These are phyloP conservation scores for Nasonia longicornis DNA, from an alignment of 1,140 invertebrate species.

Conservation along the genomic window DNA sequence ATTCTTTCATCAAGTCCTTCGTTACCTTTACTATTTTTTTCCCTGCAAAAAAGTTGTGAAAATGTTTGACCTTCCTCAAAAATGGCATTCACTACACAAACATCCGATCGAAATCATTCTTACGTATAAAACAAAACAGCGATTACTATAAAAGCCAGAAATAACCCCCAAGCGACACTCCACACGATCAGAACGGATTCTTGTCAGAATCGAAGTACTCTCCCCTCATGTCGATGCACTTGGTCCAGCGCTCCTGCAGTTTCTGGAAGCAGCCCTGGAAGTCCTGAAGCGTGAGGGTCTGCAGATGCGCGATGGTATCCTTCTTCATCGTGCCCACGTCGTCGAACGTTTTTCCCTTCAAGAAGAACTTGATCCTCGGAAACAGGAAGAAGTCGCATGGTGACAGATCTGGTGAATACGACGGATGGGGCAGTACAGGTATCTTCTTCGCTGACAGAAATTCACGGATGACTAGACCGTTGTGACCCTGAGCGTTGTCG, in stretches of 20 bases:
- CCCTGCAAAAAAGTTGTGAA: too few species aligned
- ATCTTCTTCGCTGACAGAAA: slow-evolving; percentile 54
- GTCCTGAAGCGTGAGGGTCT: slow-evolving; percentile 6
- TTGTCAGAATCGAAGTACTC: slow-evolving; percentile 36
- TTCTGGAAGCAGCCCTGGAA: slow-evolving; percentile 38
- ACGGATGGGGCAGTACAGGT: slow-evolving; percentile 52
- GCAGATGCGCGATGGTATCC: not conserved
- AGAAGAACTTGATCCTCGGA: slow-evolving; percentile 54
- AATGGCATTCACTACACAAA: too few species aligned
- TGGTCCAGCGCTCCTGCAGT: slow-evolving; percentile 32
- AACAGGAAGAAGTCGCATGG: slow-evolving; percentile 63
- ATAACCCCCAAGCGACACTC: not conserved
- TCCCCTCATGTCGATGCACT: slow-evolving; percentile 19
- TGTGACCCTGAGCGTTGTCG: slow-evolving; percentile 53
- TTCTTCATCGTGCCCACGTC: slow-evolving; percentile 20
- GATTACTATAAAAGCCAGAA: not conserved
- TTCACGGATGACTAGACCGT: slow-evolving; percentile 45
- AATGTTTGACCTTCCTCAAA: too few species aligned
- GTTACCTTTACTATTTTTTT: too few species aligned
- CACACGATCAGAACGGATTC: slow-evolving; percentile 4
- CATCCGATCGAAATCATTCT: too few species aligned
- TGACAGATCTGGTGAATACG: slow-evolving; percentile 59
- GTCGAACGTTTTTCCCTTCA: slow-evolving; percentile 52
- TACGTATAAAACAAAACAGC: too few species aligned
- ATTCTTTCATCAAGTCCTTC: too few species aligned